These are phyloP conservation scores for Galerucella nymphaeae DNA, from an alignment of 2,888 invertebrate genomes.

Conservation along the genomic window DNA sequence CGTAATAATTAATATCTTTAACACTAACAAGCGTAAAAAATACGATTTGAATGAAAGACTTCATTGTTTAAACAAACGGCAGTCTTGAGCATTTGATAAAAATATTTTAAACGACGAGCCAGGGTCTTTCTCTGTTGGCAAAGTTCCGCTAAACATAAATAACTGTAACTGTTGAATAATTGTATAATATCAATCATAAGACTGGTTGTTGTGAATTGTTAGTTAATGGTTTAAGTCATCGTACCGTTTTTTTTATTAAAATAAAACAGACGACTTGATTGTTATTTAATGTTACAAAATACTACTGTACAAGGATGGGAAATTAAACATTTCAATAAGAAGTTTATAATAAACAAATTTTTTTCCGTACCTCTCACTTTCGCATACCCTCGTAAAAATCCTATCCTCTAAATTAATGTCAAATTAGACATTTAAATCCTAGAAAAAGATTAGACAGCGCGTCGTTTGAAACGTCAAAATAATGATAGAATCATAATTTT, in stretches of 20 bases:
- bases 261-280: background rate
- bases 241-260: constrained; percentile 4
- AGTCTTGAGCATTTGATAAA: constrained; percentile 10
- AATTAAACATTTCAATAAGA: too few species aligned
- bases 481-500: too few species aligned
- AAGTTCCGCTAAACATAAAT: constrained; percentile 25
- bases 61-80: background rate
- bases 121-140: background rate
- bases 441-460: too few species aligned
- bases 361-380: too few species aligned
- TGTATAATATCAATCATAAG: constrained; percentile 17
- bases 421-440: too few species aligned
- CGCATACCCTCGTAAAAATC: too few species aligned
- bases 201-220: constrained; percentile 10
- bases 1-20: too few species aligned
- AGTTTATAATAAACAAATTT: too few species aligned
- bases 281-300: background rate
- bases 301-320: background rate
- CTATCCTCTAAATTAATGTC: too few species aligned
- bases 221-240: constrained; percentile 11
- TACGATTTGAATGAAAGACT: background rate
- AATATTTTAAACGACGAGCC: constrained; percentile 3
- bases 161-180: constrained; percentile 21
- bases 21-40: too few species aligned
- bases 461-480: too few species aligned